A percentile compares a stretch with the other conserved stretches of the same genome.
Conservation (phyloP, 2,113 vertebrate genomes). For the Symphodus melops region DNA sequence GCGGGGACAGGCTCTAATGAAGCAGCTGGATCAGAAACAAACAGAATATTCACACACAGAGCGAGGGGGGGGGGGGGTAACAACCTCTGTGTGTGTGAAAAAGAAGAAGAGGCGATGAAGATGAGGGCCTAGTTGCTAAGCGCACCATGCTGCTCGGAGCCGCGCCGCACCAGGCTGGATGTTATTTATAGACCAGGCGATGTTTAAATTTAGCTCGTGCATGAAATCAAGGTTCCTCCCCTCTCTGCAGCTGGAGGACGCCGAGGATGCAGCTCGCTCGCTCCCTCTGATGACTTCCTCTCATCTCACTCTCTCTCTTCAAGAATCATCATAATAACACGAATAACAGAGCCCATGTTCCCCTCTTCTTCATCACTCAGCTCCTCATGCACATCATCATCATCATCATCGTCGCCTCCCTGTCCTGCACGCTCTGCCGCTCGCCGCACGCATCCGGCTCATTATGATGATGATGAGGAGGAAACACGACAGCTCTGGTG, state of each 20-base stretch:
- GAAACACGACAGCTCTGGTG: slow-evolving; percentile 24
- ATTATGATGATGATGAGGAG: slow-evolving; percentile 21
- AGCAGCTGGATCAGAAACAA: not conserved
- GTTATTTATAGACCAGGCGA: slow-evolving; percentile 63
- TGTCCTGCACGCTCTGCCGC: slow-evolving; percentile 15
- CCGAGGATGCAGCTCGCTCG: not conserved
- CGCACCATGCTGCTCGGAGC: slow-evolving; percentile 39
- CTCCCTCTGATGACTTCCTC: not conserved
- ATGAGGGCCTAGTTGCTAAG: slow-evolving; percentile 44
- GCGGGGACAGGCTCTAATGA: not conserved
- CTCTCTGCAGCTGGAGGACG: slow-evolving; percentile 1
- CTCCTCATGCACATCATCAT: not conserved
- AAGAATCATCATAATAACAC: not conserved
- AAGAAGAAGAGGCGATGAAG: slow-evolving; percentile 6
- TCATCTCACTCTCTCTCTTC: not conserved
- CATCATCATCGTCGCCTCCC: not conserved
- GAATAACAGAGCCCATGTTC: not conserved
- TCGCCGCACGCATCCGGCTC: not conserved
- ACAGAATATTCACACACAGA: not conserved
- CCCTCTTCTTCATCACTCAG: not conserved
- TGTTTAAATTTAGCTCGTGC: slow-evolving; percentile 68
- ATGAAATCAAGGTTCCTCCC: slow-evolving; percentile 61
- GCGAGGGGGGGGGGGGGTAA: not conserved
- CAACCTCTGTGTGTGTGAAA: not conserved
- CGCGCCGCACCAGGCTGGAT: slow-evolving; percentile 24